These are phyloP conservation scores for Myopa tessellatipennis DNA, from an alignment of 2,888 invertebrate species.

Conservation along the genomic window DNA sequence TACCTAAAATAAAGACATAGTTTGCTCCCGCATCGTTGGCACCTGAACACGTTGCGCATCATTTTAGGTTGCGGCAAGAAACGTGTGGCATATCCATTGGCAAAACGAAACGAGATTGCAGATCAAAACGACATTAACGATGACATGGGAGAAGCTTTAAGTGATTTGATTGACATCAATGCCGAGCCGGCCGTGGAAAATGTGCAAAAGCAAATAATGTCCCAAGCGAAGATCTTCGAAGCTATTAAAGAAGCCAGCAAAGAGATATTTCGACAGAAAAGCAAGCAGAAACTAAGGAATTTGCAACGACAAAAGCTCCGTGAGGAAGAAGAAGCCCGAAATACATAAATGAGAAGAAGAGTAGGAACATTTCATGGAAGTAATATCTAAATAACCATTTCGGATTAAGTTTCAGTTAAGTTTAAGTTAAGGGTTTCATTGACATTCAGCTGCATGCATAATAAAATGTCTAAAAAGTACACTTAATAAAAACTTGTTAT, in stretches of 20 bases:
- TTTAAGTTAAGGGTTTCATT: too few species aligned
- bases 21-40: too few species aligned
- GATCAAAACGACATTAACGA: slow-evolving; percentile 68
- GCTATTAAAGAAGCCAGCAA: slow-evolving; percentile 83
- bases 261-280: slow-evolving; percentile 76
- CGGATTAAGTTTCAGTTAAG: too few species aligned
- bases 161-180: slow-evolving; percentile 75
- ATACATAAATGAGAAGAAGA: slow-evolving; percentile 47
- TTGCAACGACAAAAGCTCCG: slow-evolving; percentile 34
- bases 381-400: too few species aligned
- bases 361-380: background rate
- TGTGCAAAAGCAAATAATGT: slow-evolving; percentile 81
- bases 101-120: slow-evolving; percentile 66
- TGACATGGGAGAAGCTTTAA: slow-evolving; percentile 74
- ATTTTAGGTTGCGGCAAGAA: slow-evolving; percentile 79
- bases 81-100: slow-evolving; percentile 68
- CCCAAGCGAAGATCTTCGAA: slow-evolving; percentile 79
- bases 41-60: too few species aligned
- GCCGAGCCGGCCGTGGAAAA: slow-evolving; percentile 75
- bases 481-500: background rate
- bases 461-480: background rate
- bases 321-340: slow-evolving; percentile 48
- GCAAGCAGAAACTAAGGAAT: slow-evolving; percentile 56
- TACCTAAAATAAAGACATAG: slow-evolving; percentile 58
- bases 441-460: too few species aligned